These are phyloP conservation scores for Cerastis rubricosa DNA, from an alignment of 2,888 invertebrate species.

Conservation along the genomic window DNA sequence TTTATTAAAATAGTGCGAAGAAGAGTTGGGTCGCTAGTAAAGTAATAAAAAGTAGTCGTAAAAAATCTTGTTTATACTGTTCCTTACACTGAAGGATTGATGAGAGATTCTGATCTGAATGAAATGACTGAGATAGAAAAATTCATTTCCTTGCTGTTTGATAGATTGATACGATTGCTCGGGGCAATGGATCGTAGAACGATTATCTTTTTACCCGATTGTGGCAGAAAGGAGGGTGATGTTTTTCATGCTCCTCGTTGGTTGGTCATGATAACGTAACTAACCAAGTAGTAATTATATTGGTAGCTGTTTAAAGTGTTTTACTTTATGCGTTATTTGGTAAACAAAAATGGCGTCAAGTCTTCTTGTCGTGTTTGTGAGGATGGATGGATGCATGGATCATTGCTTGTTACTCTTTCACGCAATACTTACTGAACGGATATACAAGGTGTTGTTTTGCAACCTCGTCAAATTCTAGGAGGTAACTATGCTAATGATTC, in stretches of 20 bases:
- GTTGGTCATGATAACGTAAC: not conserved
- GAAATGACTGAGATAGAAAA: constrained; percentile 43
- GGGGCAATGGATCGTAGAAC: constrained; percentile 22
- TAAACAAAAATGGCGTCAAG: not conserved
- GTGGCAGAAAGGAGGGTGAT: not conserved
- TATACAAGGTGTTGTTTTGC: too few relatives aligned
- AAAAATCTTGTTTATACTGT: not conserved
- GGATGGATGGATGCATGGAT: too few relatives aligned
- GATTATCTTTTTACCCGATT: constrained; percentile 7
- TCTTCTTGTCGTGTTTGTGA: too few relatives aligned
- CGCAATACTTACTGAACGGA: too few relatives aligned
- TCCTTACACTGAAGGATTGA: constrained; percentile 19
- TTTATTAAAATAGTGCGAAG: not conserved
- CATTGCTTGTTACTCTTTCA: too few relatives aligned
- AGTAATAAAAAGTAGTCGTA: constrained; percentile 10
- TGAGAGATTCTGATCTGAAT: constrained; percentile 22
- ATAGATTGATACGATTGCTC: constrained; percentile 44
- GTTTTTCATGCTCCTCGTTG: not conserved
- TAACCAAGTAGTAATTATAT: not conserved
- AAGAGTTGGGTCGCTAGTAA: not conserved
- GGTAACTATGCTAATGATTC: too few relatives aligned
- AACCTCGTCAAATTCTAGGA: too few relatives aligned
- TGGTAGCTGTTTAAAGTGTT: not conserved
- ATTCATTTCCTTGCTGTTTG: constrained; percentile 26
- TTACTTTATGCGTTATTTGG: not conserved